Conservation (phyloP, 1,140 invertebrate species). For the Drosophila paulistorum region DNA sequence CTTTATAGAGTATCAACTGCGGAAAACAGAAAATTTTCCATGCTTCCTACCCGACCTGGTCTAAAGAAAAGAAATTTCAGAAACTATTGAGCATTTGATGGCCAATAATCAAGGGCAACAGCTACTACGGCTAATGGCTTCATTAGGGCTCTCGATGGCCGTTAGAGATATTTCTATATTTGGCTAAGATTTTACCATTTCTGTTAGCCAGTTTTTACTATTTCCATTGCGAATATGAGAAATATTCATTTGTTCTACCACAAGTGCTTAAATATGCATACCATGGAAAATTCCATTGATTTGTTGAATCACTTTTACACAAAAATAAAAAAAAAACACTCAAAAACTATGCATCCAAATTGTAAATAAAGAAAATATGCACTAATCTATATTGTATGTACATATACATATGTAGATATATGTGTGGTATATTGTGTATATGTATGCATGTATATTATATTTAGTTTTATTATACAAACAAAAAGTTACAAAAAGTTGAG, state of each 20-base stretch:
- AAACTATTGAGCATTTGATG: constrained; percentile 33
- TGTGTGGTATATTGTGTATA: background rate
- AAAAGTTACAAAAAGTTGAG: constrained; percentile 5
- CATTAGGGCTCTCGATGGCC: constrained; percentile 40
- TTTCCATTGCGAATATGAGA: constrained; percentile 28
- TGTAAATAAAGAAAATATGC: constrained; percentile 2
- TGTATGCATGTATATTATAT: background rate
- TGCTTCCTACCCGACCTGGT: background rate
- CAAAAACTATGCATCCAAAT: constrained; percentile 4
- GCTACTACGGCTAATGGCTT: constrained; percentile 56
- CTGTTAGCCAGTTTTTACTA: constrained; percentile 1
- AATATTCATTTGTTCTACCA: constrained; percentile 18
- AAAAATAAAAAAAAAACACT: constrained; percentile 4
- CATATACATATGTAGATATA: too few species aligned
- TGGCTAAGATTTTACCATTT: background rate
- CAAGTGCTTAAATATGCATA: constrained; percentile 58
- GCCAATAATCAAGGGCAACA: constrained; percentile 55
- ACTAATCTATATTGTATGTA: constrained; percentile 1
- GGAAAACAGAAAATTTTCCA: constrained; percentile 2
- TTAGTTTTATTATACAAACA: constrained; percentile 39
- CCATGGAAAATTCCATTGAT: constrained; percentile 49
- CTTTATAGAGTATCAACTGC: background rate
- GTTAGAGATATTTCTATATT: background rate
- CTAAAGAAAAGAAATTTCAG: constrained; percentile 3
- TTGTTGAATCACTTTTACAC: constrained; percentile 55